These are phyloP conservation scores for Lasius fuliginosus DNA, from an alignment of 2,888 invertebrate genomes.

Conservation along the genomic window DNA sequence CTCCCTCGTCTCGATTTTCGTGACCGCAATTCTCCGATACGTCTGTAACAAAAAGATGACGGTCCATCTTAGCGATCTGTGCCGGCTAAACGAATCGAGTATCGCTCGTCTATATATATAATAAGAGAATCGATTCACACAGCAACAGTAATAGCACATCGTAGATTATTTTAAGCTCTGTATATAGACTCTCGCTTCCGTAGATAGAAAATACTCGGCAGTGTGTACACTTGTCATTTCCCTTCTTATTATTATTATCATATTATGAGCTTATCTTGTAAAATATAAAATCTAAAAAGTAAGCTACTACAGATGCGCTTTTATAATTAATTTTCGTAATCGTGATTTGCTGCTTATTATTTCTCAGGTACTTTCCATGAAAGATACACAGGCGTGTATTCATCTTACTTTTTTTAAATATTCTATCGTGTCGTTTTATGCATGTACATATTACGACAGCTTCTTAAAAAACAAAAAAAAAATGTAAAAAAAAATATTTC, in stretches of 20 bases:
- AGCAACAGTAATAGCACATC: conserved; percentile 48
- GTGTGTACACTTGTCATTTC: conserved; percentile 39
- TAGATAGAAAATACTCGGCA: conserved; percentile 49
- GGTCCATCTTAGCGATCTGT: conserved; percentile 33
- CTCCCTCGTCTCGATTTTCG: conserved; percentile 84
- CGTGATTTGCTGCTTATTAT: neutral
- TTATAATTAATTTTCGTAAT: neutral
- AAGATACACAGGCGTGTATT: neutral
- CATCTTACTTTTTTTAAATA: neutral
- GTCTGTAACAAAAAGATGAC: conserved; percentile 67
- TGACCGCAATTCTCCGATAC: conserved; percentile 77
- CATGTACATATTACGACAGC: neutral
- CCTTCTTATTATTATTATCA: too few species aligned
- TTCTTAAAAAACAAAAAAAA: neutral
- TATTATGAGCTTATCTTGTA: conserved; percentile 46
- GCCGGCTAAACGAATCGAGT: conserved; percentile 31
- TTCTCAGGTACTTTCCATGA: neutral
- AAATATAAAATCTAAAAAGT: neutral
- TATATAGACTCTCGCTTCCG: conserved; percentile 63
- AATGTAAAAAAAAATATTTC: neutral
- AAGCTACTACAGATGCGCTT: neutral
- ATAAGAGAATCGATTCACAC: conserved; percentile 64
- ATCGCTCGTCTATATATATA: conserved; percentile 34
- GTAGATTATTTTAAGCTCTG: conserved; percentile 66
- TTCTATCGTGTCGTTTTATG: neutral